Evolutionary conservation across 2,113 vertebrate genomes (phyloP), one percentile per base, ranked within the genome.

Genomic region (Smithornis capensis): DNA sequence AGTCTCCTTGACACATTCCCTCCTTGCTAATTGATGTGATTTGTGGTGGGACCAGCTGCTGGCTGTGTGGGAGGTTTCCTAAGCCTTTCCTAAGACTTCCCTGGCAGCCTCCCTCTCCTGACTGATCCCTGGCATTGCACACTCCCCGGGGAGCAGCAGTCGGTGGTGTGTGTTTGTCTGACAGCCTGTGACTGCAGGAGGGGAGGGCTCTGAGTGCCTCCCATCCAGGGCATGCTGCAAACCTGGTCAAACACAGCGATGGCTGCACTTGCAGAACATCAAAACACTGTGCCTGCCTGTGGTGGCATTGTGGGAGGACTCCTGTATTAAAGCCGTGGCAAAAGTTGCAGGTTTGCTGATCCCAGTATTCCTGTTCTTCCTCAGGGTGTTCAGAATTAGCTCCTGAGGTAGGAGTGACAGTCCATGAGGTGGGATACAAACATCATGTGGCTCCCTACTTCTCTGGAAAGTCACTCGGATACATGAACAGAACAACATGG

Each of bases 41-140:
- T 42, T 27, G 67, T 62, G 55, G 57, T 77, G 75, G 68, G 82
- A 68, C 29, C 55, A 47, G 56, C 62, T 79, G 5, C 59, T 56
- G 7, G 17, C 55, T 49, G 42, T 18, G 40, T 3, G 50, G 29
- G 68, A 76, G 87, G 12, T 53, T 37, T 57, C 56, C 71, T 24
- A 1, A 68, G 44, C 78, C 53, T 94, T 44, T 65, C 33, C 6
- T 1, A 3, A 33, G 45, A 47, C 3, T 50, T 75, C 27, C 62
- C 28, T 83, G 78, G 71, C 83, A 70, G 42, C 92, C 75, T 96
- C 90, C 92, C 95, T 92, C 95, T 96, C 57, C 79, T 95, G 96
- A 68, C 92, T 74, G n/a, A 33, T 76, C 50, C 45, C 71, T 56
- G 90, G 33, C 92, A 96, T 47, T 96, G n/a, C 96, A 92, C 57